Conservation (phyloP, 2,888 invertebrate genomes). For the Sicus ferrugineus region DNA sequence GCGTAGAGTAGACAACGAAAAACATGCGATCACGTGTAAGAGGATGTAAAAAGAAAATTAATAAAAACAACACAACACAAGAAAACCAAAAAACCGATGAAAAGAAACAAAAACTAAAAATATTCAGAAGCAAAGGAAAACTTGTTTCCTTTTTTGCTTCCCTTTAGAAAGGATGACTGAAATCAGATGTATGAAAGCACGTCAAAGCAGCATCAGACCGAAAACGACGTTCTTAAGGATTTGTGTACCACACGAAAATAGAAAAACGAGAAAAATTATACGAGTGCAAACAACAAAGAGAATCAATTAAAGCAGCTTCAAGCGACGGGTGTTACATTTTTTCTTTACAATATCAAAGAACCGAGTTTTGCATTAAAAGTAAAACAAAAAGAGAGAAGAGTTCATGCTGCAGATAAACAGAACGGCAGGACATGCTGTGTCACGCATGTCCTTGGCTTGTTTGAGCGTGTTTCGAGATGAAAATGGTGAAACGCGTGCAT, state of each 20-base stretch:
- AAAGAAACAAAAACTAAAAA: no score
- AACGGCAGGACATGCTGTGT: background rate
- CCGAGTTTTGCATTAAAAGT: slow-evolving; percentile 4
- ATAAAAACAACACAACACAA: no score
- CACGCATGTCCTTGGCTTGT: slow-evolving; percentile 46
- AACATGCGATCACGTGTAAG: no score
- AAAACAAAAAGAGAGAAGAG: background rate
- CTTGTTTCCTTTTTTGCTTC: no score
- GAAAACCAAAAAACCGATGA: no score
- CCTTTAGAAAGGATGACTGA: no score
- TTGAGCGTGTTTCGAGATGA: slow-evolving; percentile 15
- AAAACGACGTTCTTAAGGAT: background rate
- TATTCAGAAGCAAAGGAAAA: no score
- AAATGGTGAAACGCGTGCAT: background rate
- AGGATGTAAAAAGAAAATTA: no score
- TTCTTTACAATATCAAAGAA: background rate
- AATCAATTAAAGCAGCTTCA: background rate
- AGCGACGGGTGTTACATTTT: background rate
- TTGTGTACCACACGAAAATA: background rate
- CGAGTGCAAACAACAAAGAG: background rate
- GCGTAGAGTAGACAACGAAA: no score
- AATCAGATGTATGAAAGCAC: no score
- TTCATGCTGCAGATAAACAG: background rate
- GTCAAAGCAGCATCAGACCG: no score
- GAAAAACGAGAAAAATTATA: background rate